Conservation (phyloP, 1,140 invertebrate genomes). For the Telenomus remus region DNA sequence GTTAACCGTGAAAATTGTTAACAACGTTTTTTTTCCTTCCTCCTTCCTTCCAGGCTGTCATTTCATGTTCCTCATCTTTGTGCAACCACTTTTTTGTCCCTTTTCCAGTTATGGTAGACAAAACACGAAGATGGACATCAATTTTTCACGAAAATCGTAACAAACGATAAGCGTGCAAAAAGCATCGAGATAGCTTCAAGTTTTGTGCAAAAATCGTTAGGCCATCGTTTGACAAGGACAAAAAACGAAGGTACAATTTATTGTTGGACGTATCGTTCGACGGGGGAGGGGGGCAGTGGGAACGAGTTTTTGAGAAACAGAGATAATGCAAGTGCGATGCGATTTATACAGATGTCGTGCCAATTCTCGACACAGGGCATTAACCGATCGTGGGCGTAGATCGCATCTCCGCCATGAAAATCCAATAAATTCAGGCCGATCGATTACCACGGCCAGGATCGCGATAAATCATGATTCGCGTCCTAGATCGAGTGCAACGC, state of each 20-base stretch:
- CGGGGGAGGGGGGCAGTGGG: constrained; percentile 26
- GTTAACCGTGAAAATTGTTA: constrained; percentile 44
- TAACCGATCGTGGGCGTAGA: constrained; percentile 58
- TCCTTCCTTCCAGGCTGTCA: not conserved
- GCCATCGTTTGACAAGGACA: constrained; percentile 1
- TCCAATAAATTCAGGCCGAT: constrained; percentile 59
- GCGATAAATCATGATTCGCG: constrained; percentile 59
- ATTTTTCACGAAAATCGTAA: constrained; percentile 14
- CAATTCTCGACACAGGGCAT: constrained; percentile 44
- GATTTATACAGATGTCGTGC: constrained; percentile 48
- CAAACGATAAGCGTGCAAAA: constrained; percentile 11
- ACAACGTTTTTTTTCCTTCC: constrained; percentile 23
- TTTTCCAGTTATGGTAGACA: constrained; percentile 14
- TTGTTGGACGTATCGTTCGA: constrained; percentile 8
- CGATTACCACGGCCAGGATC: constrained; percentile 61
- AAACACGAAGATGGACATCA: constrained; percentile 10
- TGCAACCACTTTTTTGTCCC: not conserved
- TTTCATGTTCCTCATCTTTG: not conserved
- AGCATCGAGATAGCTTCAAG: constrained; percentile 7
- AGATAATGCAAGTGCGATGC: constrained; percentile 18
- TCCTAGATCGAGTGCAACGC: constrained; percentile 54
- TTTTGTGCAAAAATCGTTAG: constrained; percentile 17
- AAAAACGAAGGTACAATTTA: constrained; percentile 18
- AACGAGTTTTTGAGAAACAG: constrained; percentile 38
- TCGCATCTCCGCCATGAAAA: constrained; percentile 60